Conservation (phyloP, 2,797 vertebrate species). For the Galaxias olidus region DNA sequence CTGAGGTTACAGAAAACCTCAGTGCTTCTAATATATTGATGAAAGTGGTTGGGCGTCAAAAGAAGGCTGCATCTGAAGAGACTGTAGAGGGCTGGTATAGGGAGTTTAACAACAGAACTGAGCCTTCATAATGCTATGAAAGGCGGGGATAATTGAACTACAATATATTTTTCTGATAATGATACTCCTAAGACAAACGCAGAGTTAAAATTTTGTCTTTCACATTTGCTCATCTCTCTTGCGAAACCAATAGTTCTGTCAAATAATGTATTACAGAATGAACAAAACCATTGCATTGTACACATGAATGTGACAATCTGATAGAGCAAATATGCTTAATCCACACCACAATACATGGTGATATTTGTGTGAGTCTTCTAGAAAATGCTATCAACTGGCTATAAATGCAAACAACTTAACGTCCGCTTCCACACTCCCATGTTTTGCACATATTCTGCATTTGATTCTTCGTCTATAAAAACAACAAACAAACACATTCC, state of each 20-base stretch:
- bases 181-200: no score
- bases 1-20: slow-evolving; percentile 3
- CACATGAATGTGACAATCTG: no score
- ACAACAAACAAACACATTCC: slow-evolving; percentile 16
- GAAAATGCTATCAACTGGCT: background rate
- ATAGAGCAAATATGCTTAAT: background rate
- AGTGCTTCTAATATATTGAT: slow-evolving; percentile 13
- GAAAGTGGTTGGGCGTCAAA: background rate
- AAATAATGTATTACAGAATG: background rate
- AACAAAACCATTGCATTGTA: no score
- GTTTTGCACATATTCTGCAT: slow-evolving; percentile 36
- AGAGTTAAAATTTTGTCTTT: no score
- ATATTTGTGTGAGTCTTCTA: background rate
- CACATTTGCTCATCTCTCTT: no score
- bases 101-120: background rate
- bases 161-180: no score
- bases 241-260: no score
- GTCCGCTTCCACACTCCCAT: slow-evolving; percentile 8
- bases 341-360: background rate
- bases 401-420: background rate
- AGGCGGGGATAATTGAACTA: no score
- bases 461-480: slow-evolving; percentile 42
- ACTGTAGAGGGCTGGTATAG: background rate
- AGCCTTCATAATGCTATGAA: background rate
- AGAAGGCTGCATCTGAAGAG: slow-evolving; percentile 1